A percentile compares a stretch with the other conserved stretches of the same genome.
Conservation (phyloP, 2,888 invertebrate species). For the Penaeus monodon region DNA sequence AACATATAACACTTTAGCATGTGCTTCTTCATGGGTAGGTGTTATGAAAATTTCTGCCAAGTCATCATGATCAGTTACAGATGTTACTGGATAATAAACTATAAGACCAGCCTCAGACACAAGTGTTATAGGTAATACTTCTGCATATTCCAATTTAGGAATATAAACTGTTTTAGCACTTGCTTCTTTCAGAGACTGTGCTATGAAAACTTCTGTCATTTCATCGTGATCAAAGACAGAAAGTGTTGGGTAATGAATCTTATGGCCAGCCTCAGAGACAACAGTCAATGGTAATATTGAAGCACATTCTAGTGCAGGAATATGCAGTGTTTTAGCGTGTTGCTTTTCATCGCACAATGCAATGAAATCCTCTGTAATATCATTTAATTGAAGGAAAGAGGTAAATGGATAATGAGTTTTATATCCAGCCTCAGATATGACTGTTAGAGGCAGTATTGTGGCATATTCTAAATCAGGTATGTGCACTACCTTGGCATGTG, state of each 20-base stretch:
- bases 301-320: not conserved
- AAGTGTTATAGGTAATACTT: conserved; percentile 14
- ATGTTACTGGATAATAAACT: conserved; percentile 2
- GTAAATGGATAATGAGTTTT: conserved; percentile 5
- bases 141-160: conserved; percentile 16
- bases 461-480: conserved; percentile 11
- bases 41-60: not conserved
- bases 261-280: too few relatives aligned
- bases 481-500: not conserved
- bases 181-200: too few relatives aligned
- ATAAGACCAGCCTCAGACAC: conserved; percentile 29
- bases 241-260: too few relatives aligned
- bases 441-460: not conserved
- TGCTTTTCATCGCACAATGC: not conserved
- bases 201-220: too few relatives aligned
- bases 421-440: not conserved
- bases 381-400: not conserved
- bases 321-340: not conserved
- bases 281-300: too few relatives aligned
- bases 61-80: not conserved
- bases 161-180: too few relatives aligned
- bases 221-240: too few relatives aligned
- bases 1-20: conserved; percentile 1
- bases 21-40: not conserved
- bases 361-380: not conserved